A percentile compares a stretch with the other conserved stretches of the same genome.
phyloP scores from a whole-genome alignment of 1,140 invertebrate genomes.

The Tetramorium simillimum region DNA sequence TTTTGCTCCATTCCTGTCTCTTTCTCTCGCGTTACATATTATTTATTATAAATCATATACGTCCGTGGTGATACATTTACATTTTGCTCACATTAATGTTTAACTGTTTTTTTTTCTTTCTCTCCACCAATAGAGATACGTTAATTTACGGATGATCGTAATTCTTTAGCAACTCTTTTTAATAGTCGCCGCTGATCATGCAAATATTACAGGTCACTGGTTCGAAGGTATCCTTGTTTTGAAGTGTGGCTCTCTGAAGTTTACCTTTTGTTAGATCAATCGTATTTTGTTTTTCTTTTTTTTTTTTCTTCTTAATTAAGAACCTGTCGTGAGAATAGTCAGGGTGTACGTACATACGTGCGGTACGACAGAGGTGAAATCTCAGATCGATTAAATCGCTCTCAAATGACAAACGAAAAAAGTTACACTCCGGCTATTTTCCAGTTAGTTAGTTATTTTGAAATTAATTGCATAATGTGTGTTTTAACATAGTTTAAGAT shows the following conservation, averaged over 20 bases:
- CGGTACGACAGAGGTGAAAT: neutral
- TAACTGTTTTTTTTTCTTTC: constrained; percentile 6
- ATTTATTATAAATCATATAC: neutral
- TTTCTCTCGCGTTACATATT: neutral
- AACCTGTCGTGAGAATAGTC: constrained; percentile 40
- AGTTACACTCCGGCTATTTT: constrained; percentile 56
- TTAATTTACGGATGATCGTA: constrained; percentile 60
- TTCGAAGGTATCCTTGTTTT: constrained; percentile 82
- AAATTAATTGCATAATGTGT: constrained; percentile 67
- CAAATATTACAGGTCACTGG: constrained; percentile 79
- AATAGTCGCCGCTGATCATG: constrained; percentile 77
- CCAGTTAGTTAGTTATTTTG: constrained; percentile 42
- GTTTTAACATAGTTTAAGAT: constrained; percentile 40
- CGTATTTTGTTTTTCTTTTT: neutral
- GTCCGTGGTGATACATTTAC: neutral
- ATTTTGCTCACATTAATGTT: constrained; percentile 19
- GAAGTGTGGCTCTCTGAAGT: constrained; percentile 62
- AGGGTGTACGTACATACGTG: neutral
- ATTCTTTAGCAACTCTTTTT: constrained; percentile 69
- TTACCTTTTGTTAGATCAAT: neutral
- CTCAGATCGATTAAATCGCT: neutral
- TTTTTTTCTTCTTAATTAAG: neutral
- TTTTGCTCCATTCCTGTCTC: neutral
- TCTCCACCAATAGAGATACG: constrained; percentile 35
- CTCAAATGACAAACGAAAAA: neutral